Evolutionary conservation across 2,888 invertebrate genomes (phyloP), one percentile per base, ranked within the genome.

Genomic region (Leptinotarsa juncta): DNA sequence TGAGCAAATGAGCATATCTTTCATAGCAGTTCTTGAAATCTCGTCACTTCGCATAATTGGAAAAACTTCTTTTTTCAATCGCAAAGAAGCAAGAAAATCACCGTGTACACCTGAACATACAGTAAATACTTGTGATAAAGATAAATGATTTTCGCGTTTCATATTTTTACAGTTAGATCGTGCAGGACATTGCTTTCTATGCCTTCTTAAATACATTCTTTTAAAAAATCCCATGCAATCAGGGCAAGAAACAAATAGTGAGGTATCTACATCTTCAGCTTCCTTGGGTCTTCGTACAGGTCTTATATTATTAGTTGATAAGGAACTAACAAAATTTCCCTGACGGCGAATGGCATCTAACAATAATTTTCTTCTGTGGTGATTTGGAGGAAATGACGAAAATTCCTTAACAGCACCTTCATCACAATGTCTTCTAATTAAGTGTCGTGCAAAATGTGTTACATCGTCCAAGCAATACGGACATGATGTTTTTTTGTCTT

Each of bases 11-110:
- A 76, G 55, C 15, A 66, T 10, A 57, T 73, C 72, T 5, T 20
- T 50, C 42, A 72, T 75, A 14, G 67, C 75, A 10, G 49, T n/a
- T 66, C 70, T 72, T 15, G 73, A 73, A 67, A 76, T 71, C 16
- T 73, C 67, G 49, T 76, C 76, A 53, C 20, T 50, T 42, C 72
- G 57, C 76, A 73, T 76, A 42, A 53, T 65, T 18, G 42, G 18
- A 20, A 65, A 48, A 18, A 65, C 65, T 65, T 65, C 49, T 42
- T 65, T 65, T 65, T 65, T 65, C 10, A 65, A 65, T 42, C n/a
- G 12, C 15, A 65, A n/a, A 15, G 42, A 26, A 65, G 42, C 65
- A 42, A 7, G 48, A 49, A 65, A 65, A 42, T 49, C 48, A 14
- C 23, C 23, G 60, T 23, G 23, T 12, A n/a, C 12, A 32, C 49